Evolutionary conservation across 1,140 invertebrate species (phyloP), one percentile per base, ranked within the genome.

Genomic region (Ostrea denselamellosa): DNA sequence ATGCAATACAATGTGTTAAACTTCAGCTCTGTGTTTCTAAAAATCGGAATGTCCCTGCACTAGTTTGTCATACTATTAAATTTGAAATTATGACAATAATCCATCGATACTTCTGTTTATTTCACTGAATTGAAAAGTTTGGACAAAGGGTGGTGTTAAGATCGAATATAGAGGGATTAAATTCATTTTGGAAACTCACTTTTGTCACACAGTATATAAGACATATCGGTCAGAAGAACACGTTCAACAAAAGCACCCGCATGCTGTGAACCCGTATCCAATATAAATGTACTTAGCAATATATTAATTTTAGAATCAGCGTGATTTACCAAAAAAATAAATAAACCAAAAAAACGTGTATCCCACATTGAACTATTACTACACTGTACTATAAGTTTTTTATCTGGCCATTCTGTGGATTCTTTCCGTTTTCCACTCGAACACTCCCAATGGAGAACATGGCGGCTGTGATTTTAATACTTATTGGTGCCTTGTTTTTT

Each of bases 391-490:
- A 56, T 62, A 19, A 19, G 17, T 17, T 62, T 19, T 19, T 62
- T 19, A 62, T 19, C 14, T 19, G 56, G 17, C 56, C 56, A 62
- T n/a, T 62, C 14, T 62, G 17, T 62, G 17, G 56, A 62, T 62
- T 62, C 17, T n/a, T n/a, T 17, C 56, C n/a, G 56, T n/a, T 62
- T 62, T 19, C 56, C 56, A 62, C n/a, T 62, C 56, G 19, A 62
- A 62, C 56, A 62, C 56, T 62, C 56, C 56, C 56, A 14, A 68
- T 77, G 68, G 68, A 77, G 25, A 77, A 25, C 8, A 77, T 77
- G 68, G 68, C 68, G 2, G 68, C 68, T 4, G 68, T 77, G 22
- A 77, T 77, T 25, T 34, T 77, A 5, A 28, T 77, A 25, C 5
- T 77, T 9, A 34, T 77, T 34, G 25, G 8, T 9, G 68, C 28